Percentiles rank a stretch among this genome's conserved stretches.
Evolutionary conservation across 2,888 invertebrate species (phyloP).

Genomic region (Flexamia atlantica): DNA sequence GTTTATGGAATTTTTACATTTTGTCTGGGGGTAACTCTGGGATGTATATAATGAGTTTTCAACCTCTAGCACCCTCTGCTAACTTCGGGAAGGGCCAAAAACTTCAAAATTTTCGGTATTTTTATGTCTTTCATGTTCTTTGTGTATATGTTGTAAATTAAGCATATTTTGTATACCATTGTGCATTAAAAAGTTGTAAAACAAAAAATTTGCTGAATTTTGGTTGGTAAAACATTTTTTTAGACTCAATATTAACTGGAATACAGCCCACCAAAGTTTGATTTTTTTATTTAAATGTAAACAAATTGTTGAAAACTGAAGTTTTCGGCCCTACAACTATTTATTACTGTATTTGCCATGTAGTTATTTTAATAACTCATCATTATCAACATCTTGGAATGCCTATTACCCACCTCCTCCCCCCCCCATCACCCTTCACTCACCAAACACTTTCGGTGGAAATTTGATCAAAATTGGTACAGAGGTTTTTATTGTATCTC

Average conservation of each 20-base stretch:
- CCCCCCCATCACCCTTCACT: not conserved
- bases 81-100: slow-evolving; percentile 9
- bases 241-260: not conserved
- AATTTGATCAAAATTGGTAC: slow-evolving; percentile 5
- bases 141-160: slow-evolving; percentile 16
- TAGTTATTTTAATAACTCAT: not conserved
- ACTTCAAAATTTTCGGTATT: slow-evolving; percentile 1
- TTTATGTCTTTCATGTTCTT: not conserved
- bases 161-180: slow-evolving; percentile 14
- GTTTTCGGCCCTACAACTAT: slow-evolving; percentile 3
- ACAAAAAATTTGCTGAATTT: not conserved
- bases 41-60: slow-evolving; percentile 6
- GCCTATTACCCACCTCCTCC: slow-evolving; percentile 1
- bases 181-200: not conserved
- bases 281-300: slow-evolving; percentile 7
- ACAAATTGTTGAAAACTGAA: not conserved
- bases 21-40: slow-evolving; percentile 11
- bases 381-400: not conserved
- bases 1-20: slow-evolving; percentile 1
- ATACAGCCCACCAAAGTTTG: not conserved
- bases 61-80: slow-evolving; percentile 1
- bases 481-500: not conserved
- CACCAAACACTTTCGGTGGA: slow-evolving; percentile 13
- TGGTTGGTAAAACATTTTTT: slow-evolving; percentile 2
- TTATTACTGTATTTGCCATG: slow-evolving; percentile 2